phyloP scores from a whole-genome alignment of 2,113 vertebrate genomes.

The Atherinomorus stipes region DNA sequence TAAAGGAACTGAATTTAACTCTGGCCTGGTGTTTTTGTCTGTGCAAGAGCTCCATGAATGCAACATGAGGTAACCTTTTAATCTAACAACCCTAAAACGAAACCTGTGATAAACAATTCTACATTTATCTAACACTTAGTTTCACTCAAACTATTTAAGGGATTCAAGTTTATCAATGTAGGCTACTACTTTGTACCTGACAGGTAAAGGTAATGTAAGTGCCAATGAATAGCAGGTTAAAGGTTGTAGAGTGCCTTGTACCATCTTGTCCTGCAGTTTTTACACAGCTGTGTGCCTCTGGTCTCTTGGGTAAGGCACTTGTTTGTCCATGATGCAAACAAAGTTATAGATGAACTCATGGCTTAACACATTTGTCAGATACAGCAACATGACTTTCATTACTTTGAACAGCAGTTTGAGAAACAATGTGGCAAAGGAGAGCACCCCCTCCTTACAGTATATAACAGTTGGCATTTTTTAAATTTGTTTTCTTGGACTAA shows the following conservation, averaged over 20 bases:
- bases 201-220: conserved; percentile 52
- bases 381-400: conserved; percentile 73
- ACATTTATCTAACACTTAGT: conserved; percentile 57
- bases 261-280: conserved; percentile 43
- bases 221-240: conserved; percentile 54
- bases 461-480: conserved; percentile 51
- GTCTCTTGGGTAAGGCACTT: conserved; percentile 81
- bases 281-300: conserved; percentile 76
- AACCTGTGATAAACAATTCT: conserved; percentile 63
- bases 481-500: conserved; percentile 28
- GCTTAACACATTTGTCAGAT: conserved; percentile 74
- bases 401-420: conserved; percentile 74
- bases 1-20: conserved; percentile 47
- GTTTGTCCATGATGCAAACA: conserved; percentile 73
- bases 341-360: conserved; percentile 70
- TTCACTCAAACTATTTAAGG: conserved; percentile 34
- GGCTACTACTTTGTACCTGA: conserved; percentile 53
- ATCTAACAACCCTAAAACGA: conserved; percentile 58
- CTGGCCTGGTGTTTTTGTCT: conserved; percentile 36
- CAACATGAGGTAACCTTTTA: conserved; percentile 72
- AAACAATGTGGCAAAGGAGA: conserved; percentile 70
- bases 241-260: conserved; percentile 45
- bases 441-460: conserved; percentile 20
- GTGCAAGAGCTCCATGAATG: conserved; percentile 51
- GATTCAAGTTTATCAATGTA: conserved; percentile 36